Percentiles rank a stretch among this genome's conserved stretches.
Conservation (phyloP, 2,888 invertebrate species). For the Xylota segnis region DNA sequence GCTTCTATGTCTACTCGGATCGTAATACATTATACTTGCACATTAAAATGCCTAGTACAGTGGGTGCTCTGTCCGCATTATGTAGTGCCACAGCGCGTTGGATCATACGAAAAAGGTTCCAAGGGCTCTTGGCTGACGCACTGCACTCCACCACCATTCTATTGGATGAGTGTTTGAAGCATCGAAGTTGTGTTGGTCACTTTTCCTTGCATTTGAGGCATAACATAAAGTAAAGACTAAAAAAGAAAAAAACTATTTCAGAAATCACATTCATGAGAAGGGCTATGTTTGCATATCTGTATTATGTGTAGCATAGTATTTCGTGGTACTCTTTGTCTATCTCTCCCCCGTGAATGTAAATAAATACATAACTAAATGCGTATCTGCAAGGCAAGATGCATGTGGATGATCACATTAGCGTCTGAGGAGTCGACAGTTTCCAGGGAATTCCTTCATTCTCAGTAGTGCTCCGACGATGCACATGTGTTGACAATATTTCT, state of each 20-base stretch:
- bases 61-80: slow-evolving; percentile 42
- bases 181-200: slow-evolving; percentile 59
- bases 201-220: slow-evolving; percentile 36
- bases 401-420: slow-evolving; percentile 50
- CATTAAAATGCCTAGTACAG: slow-evolving; percentile 47
- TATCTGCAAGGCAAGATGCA: slow-evolving; percentile 59
- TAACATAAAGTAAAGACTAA: slow-evolving; percentile 10
- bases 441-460: slow-evolving; percentile 77
- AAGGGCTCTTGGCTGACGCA: slow-evolving; percentile 56
- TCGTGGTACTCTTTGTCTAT: slow-evolving; percentile 59
- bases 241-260: slow-evolving; percentile 51
- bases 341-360: slow-evolving; percentile 47
- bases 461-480: slow-evolving; percentile 56
- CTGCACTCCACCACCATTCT: slow-evolving; percentile 37
- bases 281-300: slow-evolving; percentile 36
- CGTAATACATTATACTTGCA: slow-evolving; percentile 51
- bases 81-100: slow-evolving; percentile 39
- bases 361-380: slow-evolving; percentile 57
- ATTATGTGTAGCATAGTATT: slow-evolving; percentile 45
- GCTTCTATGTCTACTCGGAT: slow-evolving; percentile 41
- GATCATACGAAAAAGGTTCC: slow-evolving; percentile 71
- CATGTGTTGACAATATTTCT: slow-evolving; percentile 77
- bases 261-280: slow-evolving; percentile 47
- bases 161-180: slow-evolving; percentile 41
- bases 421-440: slow-evolving; percentile 64